phyloP scores from a whole-genome alignment of 2,888 invertebrate species.

The Opisthograptis luteolata region DNA sequence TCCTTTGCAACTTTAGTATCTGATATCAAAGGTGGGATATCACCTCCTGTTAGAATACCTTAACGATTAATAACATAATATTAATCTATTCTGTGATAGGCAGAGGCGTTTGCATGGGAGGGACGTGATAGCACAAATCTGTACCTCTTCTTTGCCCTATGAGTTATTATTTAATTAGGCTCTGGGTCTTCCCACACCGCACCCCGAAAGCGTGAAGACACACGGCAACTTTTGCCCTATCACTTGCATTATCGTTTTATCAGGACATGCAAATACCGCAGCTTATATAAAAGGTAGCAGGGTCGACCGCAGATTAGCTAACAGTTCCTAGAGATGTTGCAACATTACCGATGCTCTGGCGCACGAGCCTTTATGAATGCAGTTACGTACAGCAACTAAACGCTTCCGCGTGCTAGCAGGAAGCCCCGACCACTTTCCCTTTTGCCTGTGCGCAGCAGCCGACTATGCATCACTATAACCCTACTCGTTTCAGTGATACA shows the following conservation, averaged over 20 bases:
- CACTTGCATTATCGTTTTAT: not conserved
- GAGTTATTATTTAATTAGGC: no score
- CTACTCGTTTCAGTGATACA: constrained; percentile 49
- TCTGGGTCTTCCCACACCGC: no score
- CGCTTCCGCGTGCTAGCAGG: constrained; percentile 81
- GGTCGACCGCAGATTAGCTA: constrained; percentile 1
- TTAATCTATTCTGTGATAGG: no score
- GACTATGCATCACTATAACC: constrained; percentile 72
- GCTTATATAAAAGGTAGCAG: constrained; percentile 1
- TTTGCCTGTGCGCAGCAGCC: constrained; percentile 82
- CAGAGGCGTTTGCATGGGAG: no score
- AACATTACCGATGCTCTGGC: constrained; percentile 44
- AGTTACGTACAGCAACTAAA: constrained; percentile 72
- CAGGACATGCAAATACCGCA: not conserved
- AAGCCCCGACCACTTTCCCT: constrained; percentile 80
- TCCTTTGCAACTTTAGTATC: no score
- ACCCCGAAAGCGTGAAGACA: no score
- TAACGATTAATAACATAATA: no score
- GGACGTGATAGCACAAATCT: no score
- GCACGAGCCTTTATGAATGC: constrained; percentile 48
- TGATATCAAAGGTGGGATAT: no score
- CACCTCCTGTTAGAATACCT: no score
- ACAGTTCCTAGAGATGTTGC: constrained; percentile 24
- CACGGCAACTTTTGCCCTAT: not conserved
- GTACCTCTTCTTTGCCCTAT: no score